Evolutionary conservation across 2,113 vertebrate species (phyloP), one percentile per base, ranked within the genome.

Genomic region (Nibea coibor): DNA sequence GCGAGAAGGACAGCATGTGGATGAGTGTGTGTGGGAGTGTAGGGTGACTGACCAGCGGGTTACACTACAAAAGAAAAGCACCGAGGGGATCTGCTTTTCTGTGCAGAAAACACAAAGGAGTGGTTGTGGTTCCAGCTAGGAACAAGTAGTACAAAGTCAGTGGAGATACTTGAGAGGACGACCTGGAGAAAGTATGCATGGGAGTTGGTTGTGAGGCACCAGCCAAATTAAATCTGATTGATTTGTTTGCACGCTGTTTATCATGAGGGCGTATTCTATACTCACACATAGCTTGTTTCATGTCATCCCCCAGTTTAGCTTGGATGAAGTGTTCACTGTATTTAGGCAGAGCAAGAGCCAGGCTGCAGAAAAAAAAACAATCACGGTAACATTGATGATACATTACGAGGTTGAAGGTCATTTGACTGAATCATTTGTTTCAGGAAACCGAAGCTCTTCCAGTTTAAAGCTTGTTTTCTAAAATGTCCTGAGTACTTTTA

Each of bases 311-410:
- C 88, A 98, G 94, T 92, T 95, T 97, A 78, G 97, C 97, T 94
- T 97, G 97, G 94, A 99, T 97, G 93, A 98, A 99, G 94, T 99
- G 96, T 94, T 97, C 97, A 88, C 97, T 97, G 96, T 99, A 99
- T 88, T 97, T 97, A 65, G 98, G 98, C 89, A 99, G 95, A 83
- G 96, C 98, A 91, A 99, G 93, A 72, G 98, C 98, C 95, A 99
- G 95, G 94, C 98, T 99, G 94, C 71, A 94, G 77, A 61, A 61
- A 26, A 80, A 82, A 9, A 57, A 6, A 84, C 66, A 68, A 67
- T 3, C 3, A 67, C 26, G 81, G 43, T 28, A 20, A 69, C 11
- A 75, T 1, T 62, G 26, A 75, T 28, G 35, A 50, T 14, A 47
- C 14, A 24, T 8, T 28, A 43, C 48, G 10, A 1, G 15, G 9